Evolutionary conservation across 2,888 invertebrate species (phyloP), one percentile per base, ranked within the genome.

Genomic region (Proisotoma minuta): DNA sequence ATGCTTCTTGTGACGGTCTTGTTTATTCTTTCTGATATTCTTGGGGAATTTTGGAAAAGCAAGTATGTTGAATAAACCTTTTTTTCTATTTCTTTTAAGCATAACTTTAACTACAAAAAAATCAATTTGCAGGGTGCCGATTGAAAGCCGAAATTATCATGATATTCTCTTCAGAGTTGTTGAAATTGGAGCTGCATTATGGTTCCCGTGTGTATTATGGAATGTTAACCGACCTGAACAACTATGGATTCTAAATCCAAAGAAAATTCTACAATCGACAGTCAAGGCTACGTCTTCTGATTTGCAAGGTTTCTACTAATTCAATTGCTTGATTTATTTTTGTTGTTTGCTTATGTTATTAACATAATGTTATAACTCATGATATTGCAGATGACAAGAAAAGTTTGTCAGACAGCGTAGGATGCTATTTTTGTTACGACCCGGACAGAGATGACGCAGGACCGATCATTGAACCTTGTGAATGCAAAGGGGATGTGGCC

Each of bases 171-270:
- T 94, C 80, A 87, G 93, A 4, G 82, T 91, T 58, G 90, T 89
- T 52, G 95, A 95, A 83, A 89, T 94, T 74, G 94, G 93, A 8
- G 92, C 93, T 63, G 91, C 91, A 74, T 80, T 95, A 76, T 95
- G 94, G 94, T 95, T 94, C 80, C 93, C 94, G 29, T 94, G 94
- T 78, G 93, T 93, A 57, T 82, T 95, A 72, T 95, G 95, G 95
- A 95, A 95, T 81, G 93, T 91, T 73, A 91, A 92, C 63, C 80
- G 83, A 63, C 94, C 94, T 53, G 91, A 92, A 78, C 87, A 91
- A 78, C 81, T 95, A 68, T 95, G 94, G 95, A 88, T 94, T 74
- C 81, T 95, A 72, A 95, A 95, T 82, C 94, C 94, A 40, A 85
- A 90, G 74, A 88, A 89, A 76, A 82, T 95, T 75, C 82, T 95